Base-by-base conservation (phyloP, 2,888 invertebrate species). In the Metacarcinus magister region DNA sequence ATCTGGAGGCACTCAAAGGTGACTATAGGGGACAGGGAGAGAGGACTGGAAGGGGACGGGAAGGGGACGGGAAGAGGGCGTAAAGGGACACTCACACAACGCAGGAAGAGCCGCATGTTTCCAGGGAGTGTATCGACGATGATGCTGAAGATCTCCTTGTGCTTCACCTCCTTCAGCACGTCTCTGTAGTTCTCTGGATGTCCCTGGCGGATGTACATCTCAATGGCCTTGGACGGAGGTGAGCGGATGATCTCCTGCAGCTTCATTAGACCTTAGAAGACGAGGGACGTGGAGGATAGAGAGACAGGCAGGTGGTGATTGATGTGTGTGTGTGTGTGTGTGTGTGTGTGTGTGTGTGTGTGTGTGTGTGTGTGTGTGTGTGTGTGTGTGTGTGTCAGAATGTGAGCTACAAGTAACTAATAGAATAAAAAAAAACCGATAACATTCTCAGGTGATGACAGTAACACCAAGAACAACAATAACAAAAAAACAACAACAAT, bases 241-340 rank as follows among this genome's bases (percentile, higher is more conserved):
- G 98, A 98, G 97, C 98, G 98, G 97, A 99, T 98, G 97, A 99
- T 98, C 97, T 99, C 98, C 97, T 99, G 98, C 39, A 99, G 98
- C 97, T 99, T 99, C 97, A 99, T 98, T 97, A 99, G 98, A 48
- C 99, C 98, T 98, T 97, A 28, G 91, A 39, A 95, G 28, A n/a
- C n/a, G n/a, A n/a, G n/a, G n/a, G n/a, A n/a, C 89, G 44, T 16
- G 75, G 32, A 19, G 54, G 32, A 8, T 7, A 46, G 23, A 28
- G 94, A 43, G 10, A 96, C 96, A 39, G n/a, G 89, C 7, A 23
- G 46, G 43, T 8, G 23, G 54, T 3, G 75, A 39, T 46, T 7
- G 46, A 10, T 46, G 46, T 46, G 46, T 46, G 46, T 46, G 46
- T 46, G 46, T 46, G 46, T 46, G 46, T 46, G 46, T 46, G 46